A percentile compares a stretch with the other conserved stretches of the same genome.
Conservation (phyloP, 2,113 vertebrate genomes). For the Platycercus adscitus region DNA sequence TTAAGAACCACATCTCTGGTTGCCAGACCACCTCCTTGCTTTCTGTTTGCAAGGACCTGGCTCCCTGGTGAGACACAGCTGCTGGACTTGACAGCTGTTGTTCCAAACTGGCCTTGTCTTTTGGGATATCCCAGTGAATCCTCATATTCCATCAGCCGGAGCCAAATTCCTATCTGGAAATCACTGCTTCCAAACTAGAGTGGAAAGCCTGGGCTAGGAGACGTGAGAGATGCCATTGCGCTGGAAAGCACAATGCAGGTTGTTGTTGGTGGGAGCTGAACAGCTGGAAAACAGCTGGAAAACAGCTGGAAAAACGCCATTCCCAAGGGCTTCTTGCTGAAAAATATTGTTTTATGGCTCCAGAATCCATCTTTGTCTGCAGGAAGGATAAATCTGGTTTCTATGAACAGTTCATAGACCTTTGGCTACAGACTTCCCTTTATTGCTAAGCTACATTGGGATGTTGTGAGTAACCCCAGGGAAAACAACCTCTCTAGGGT, state of each 20-base stretch:
- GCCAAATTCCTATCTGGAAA: constrained; percentile 22
- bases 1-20: neutral
- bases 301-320: neutral
- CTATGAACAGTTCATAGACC: neutral
- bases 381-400: neutral
- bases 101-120: neutral
- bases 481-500: neutral
- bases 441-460: neutral
- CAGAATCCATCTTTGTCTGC: neutral
- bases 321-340: neutral
- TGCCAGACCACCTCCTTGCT: neutral
- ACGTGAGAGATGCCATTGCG: neutral
- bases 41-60: neutral
- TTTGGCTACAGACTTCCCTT: neutral
- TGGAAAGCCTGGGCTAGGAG: neutral
- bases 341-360: neutral
- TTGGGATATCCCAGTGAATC: neutral
- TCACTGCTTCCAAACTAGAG: neutral
- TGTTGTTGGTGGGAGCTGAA: neutral
- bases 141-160: neutral
- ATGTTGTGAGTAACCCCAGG: neutral
- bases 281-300: neutral
- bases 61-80: neutral
- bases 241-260: neutral
- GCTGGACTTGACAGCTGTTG: constrained; percentile 10